Percentiles rank a stretch among this genome's conserved stretches.
Evolutionary conservation across 1,140 invertebrate genomes (phyloP).

Genomic region (Dinoponera quadriceps): DNA sequence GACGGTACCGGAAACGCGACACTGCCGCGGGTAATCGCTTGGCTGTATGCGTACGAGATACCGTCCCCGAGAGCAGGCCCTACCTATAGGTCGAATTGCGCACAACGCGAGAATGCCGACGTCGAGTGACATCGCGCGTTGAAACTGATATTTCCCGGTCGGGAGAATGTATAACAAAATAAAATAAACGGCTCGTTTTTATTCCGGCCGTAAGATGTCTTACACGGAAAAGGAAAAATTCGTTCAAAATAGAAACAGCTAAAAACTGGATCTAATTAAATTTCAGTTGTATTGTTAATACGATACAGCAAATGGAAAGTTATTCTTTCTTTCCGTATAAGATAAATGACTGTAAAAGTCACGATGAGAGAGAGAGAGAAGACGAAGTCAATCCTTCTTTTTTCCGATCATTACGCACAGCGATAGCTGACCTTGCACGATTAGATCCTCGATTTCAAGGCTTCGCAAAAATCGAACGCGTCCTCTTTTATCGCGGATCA

Average conservation of each 20-base stretch:
- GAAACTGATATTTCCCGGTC: neutral
- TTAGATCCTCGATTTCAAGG: neutral
- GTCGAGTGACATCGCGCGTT: neutral
- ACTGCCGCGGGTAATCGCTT: slow-evolving; percentile 72
- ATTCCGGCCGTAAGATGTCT: neutral
- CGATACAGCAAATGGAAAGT: too few species aligned
- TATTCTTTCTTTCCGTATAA: too few species aligned
- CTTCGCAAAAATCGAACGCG: slow-evolving; percentile 1
- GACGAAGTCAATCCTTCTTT: too few species aligned
- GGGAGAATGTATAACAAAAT: neutral
- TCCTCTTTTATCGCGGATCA: slow-evolving; percentile 11
- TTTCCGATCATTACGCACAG: too few species aligned
- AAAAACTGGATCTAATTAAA: too few species aligned
- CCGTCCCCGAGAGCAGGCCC: slow-evolving; percentile 17
- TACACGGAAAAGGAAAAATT: too few species aligned
- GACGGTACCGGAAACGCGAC: slow-evolving; percentile 60
- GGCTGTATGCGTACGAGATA: slow-evolving; percentile 63
- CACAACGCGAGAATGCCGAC: too few species aligned
- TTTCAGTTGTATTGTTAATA: too few species aligned
- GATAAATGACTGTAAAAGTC: neutral
- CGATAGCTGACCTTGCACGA: neutral
- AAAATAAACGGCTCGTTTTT: neutral
- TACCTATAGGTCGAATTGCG: neutral
- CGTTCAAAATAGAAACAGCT: too few species aligned
- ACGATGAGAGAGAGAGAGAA: neutral